Evolutionary conservation across 2,797 vertebrate genomes (phyloP).

Genomic region (Coreius guichenoti): DNA sequence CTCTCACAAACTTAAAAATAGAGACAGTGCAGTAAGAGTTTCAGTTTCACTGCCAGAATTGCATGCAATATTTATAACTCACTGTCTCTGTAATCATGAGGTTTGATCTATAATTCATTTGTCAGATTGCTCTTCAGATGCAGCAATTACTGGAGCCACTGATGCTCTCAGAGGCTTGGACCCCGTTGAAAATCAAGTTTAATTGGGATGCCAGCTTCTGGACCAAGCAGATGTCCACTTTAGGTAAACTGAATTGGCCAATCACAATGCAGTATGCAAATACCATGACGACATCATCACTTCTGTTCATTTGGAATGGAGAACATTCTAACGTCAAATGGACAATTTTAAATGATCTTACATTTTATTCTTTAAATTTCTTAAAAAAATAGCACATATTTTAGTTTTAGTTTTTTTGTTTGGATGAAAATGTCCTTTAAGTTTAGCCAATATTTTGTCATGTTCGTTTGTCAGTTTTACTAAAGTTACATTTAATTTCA

Average conservation of each 20-base stretch:
- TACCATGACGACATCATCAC: not conserved
- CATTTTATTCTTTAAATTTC: not conserved
- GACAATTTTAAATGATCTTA: not conserved
- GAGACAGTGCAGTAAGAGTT: constrained; percentile 14
- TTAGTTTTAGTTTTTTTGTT: not conserved
- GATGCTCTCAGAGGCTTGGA: constrained; percentile 81
- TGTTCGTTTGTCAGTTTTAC: not conserved
- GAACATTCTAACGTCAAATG: not conserved
- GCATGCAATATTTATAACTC: constrained; percentile 43
- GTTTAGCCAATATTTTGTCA: not conserved
- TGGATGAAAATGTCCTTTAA: not conserved
- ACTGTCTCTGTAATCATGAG: constrained; percentile 21
- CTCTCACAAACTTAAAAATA: constrained; percentile 1
- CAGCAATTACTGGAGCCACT: constrained; percentile 90
- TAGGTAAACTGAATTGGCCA: constrained; percentile 79
- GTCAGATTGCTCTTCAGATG: constrained; percentile 96
- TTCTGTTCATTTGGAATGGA: not conserved
- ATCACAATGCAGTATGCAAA: not conserved
- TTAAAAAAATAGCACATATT: not conserved
- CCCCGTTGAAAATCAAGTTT: constrained; percentile 92
- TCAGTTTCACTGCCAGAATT: constrained; percentile 33
- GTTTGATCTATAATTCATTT: constrained; percentile 49
- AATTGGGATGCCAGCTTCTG: constrained; percentile 97
- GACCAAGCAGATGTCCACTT: constrained; percentile 91
- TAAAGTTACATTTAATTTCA: not conserved